These are phyloP conservation scores for Allolobophora icterica DNA, from an alignment of 2,888 invertebrate species.

Conservation along the genomic window DNA sequence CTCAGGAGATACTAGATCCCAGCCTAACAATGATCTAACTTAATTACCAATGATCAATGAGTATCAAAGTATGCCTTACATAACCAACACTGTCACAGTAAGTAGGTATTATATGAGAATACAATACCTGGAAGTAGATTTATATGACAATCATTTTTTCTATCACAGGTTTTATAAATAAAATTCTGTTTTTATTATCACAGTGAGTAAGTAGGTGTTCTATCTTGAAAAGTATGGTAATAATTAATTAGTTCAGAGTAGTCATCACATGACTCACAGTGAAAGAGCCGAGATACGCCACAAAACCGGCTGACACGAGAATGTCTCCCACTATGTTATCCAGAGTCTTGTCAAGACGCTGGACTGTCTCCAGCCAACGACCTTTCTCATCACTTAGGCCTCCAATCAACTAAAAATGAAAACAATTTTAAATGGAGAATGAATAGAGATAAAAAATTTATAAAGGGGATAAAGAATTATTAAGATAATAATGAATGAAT, in stretches of 20 bases:
- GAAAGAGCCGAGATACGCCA: slow-evolving; percentile 66
- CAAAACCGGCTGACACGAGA: slow-evolving; percentile 61
- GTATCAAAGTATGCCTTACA: no score
- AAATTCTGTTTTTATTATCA: not conserved
- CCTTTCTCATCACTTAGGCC: slow-evolving; percentile 66
- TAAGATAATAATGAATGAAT: not conserved
- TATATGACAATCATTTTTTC: no score
- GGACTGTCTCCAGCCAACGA: slow-evolving; percentile 65
- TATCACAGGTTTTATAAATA: no score
- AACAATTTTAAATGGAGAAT: not conserved
- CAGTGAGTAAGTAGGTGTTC: not conserved
- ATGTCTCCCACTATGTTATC: slow-evolving; percentile 65
- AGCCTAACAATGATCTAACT: no score
- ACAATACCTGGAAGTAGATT: not conserved
- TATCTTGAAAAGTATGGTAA: not conserved
- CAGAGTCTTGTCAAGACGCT: slow-evolving; percentile 57
- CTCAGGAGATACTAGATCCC: no score
- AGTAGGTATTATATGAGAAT: not conserved
- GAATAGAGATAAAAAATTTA: not conserved
- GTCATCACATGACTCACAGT: slow-evolving; percentile 55
- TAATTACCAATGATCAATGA: no score
- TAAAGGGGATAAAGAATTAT: not conserved
- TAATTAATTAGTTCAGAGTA: not conserved
- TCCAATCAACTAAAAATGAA: slow-evolving; percentile 52
- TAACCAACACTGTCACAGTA: not conserved